Base-by-base conservation (phyloP, 2,113 vertebrate species). In the Vicugna pacos region DNA sequence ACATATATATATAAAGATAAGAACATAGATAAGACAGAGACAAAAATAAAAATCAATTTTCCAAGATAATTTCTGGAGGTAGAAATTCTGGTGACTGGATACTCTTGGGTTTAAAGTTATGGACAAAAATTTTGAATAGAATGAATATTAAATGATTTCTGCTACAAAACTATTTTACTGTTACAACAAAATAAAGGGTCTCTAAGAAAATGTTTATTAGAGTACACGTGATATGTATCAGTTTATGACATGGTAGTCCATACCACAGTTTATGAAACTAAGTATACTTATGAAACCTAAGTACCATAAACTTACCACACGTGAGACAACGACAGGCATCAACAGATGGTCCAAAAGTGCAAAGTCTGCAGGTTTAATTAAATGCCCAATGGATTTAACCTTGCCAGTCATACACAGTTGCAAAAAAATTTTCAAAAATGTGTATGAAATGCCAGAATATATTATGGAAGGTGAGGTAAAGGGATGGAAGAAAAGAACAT, bases 151-250 rank as follows among this genome's bases (percentile, higher is more conserved):
- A 89, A 48, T 92, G 73, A 88, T 42, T 83, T 73, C 50, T 83
- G n/a, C 52, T 83, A 1, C 42, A 83, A 86, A 90, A 85, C 32
- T 81, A n/a, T 83, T 48, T 92, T 50, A 69, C 19, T 77, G 13
- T 80, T 85, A 76, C 8, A 88, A 84, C 13, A 95, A 84, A 95
- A 81, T 76, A 92, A 89, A 95, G n/a, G 30, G n/a, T 89, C 15
- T 94, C 26, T 24, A 86, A 62, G 32, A 81, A 89, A 58, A 70
- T 90, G 19, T 72, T 96, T 70, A 38, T 89, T 24, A 89, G 48
- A 82, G 42, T 22, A 73, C 2, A 94, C 3, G 67, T 4, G 46
- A 69, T 35, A 50, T 10, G 6, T 5, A 88, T 17, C 15, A 62
- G 30, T 35, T 94, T 65, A 82, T 70, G 16, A 85, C 24, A 42